These are phyloP conservation scores for Phyto melanocephala DNA, from an alignment of 2,888 invertebrate species.

Conservation along the genomic window DNA sequence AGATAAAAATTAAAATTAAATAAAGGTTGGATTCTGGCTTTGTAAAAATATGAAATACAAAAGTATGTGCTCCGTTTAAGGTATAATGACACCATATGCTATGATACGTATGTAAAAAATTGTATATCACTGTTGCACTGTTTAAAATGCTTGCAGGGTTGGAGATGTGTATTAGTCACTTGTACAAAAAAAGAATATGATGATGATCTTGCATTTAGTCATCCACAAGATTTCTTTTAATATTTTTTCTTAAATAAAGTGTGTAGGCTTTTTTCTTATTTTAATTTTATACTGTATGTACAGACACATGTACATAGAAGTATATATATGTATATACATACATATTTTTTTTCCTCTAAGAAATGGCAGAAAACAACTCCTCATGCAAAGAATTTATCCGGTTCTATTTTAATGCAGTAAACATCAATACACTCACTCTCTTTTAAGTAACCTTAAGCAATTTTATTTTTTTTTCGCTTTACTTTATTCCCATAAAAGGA, in stretches of 20 bases:
- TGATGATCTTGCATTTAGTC: constrained; percentile 16
- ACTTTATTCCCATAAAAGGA: too few species aligned
- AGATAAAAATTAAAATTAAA: too few species aligned
- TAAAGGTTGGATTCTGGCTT: too few species aligned
- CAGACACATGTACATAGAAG: too few species aligned
- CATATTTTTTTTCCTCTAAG: not conserved
- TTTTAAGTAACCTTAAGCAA: constrained; percentile 2
- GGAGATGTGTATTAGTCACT: constrained; percentile 48
- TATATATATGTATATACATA: too few species aligned
- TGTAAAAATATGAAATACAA: too few species aligned
- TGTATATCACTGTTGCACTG: too few species aligned
- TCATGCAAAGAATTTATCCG: constrained; percentile 61
- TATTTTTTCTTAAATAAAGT: constrained; percentile 10
- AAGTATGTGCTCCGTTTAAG: too few species aligned
- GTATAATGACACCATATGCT: too few species aligned
- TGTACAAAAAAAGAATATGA: constrained; percentile 1
- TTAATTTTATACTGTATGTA: not conserved
- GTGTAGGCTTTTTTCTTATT: constrained; percentile 12
- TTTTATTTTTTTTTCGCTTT: not conserved
- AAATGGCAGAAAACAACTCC: constrained; percentile 44
- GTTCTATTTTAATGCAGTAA: constrained; percentile 54
- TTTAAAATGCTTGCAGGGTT: too few species aligned
- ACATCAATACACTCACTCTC: not conserved
- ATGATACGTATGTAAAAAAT: too few species aligned
- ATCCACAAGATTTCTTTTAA: not conserved